A percentile compares a stretch with the other conserved stretches of the same genome.
Conservation (phyloP, 2,888 invertebrate species). For the Sinodicranocentrus sp. region DNA sequence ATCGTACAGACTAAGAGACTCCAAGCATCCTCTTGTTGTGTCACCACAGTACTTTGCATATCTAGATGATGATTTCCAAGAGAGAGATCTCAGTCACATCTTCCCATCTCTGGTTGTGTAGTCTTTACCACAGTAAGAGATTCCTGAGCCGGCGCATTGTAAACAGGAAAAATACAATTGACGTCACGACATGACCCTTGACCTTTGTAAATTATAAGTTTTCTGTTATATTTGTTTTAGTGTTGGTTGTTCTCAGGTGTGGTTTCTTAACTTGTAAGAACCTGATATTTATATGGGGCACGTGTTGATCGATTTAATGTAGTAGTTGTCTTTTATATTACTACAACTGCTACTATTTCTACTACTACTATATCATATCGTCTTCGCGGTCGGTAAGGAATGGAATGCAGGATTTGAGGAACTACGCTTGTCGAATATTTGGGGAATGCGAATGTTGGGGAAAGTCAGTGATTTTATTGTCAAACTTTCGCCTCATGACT, state of each 20-base stretch:
- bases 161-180: slow-evolving; percentile 72
- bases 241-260: slow-evolving; percentile 57
- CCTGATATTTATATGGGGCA: slow-evolving; percentile 60
- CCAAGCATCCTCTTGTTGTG: neutral
- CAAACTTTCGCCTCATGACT: slow-evolving; percentile 18
- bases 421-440: neutral
- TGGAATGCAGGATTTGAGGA: slow-evolving; percentile 18
- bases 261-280: slow-evolving; percentile 34
- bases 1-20: neutral
- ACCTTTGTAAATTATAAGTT: slow-evolving; percentile 71
- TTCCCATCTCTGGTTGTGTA: slow-evolving; percentile 35
- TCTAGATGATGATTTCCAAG: slow-evolving; percentile 44
- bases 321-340: neutral
- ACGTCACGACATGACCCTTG: slow-evolving; percentile 76
- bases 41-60: slow-evolving; percentile 32
- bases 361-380: neutral
- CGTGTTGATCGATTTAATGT: slow-evolving; percentile 64
- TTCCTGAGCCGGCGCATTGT: slow-evolving; percentile 66
- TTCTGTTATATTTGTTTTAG: slow-evolving; percentile 53
- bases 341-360: neutral
- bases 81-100: slow-evolving; percentile 36
- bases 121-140: neutral
- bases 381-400: neutral
- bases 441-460: slow-evolving; percentile 37
- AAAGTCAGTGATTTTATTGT: slow-evolving; percentile 41